A percentile compares a stretch with the other conserved stretches of the same genome.
Evolutionary conservation across 2,797 vertebrate genomes (phyloP).

Genomic region (Gallinago nigripennis): DNA sequence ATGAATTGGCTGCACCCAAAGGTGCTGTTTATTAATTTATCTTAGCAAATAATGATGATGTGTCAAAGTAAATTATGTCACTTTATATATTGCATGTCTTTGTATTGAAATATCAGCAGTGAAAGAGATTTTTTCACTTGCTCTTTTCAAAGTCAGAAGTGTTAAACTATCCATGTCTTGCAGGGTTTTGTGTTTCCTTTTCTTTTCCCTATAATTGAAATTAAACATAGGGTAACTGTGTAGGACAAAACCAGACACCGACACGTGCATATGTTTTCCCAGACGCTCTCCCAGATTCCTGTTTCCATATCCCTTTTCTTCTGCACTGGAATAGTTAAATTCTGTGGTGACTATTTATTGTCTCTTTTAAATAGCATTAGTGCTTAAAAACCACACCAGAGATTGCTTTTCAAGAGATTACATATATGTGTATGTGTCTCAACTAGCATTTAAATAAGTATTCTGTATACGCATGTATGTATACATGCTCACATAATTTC

Average conservation of each 20-base stretch:
- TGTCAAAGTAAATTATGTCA: constrained; percentile 69
- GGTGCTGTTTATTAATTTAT: constrained; percentile 76
- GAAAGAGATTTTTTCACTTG: not conserved
- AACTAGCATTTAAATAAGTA: not conserved
- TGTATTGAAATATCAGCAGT: constrained; percentile 14
- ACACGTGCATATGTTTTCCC: not conserved
- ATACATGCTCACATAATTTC: no score
- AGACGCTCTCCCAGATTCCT: not conserved
- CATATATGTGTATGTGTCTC: not conserved
- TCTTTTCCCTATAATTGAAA: not conserved
- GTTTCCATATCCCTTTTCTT: not conserved
- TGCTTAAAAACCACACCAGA: not conserved
- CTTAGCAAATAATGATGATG: constrained; percentile 69
- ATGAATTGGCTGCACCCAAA: constrained; percentile 70
- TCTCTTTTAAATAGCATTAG: not conserved
- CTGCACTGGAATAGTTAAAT: not conserved
- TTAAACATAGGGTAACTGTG: not conserved
- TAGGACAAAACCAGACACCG: not conserved
- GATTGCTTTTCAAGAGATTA: not conserved
- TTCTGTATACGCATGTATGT: no score
- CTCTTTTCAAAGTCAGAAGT: constrained; percentile 13
- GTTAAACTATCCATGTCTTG: not conserved
- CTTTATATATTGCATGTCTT: constrained; percentile 42
- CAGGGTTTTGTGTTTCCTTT: not conserved
- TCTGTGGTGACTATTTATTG: not conserved